phyloP scores from a whole-genome alignment of 2,113 vertebrate genomes.

The Papio anubis region DNA sequence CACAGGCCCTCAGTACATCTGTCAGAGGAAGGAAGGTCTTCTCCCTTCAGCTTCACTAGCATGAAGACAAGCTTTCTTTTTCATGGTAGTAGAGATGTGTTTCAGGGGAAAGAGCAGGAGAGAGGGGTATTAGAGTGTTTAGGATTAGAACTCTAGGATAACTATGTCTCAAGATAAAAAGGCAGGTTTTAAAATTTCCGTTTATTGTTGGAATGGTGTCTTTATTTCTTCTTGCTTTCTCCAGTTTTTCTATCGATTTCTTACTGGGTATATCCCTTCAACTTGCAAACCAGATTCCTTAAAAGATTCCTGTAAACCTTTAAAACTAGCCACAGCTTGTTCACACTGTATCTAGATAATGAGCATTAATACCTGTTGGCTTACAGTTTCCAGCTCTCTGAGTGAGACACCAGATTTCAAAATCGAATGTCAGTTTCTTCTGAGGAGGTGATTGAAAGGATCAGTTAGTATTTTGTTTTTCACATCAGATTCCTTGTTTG shows the following conservation, averaged over 20 bases:
- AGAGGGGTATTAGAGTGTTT: not conserved
- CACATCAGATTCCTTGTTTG: not conserved
- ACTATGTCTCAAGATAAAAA: not conserved
- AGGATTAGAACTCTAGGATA: not conserved
- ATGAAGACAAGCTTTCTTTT: not conserved
- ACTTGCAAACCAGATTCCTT: not conserved
- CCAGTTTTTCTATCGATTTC: not conserved
- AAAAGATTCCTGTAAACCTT: not conserved
- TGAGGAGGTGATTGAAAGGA: not conserved
- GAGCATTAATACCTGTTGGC: not conserved
- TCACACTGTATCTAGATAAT: not conserved
- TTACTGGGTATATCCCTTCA: not conserved
- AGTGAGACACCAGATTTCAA: not conserved
- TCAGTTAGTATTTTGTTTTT: not conserved
- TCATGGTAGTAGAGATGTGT: not conserved
- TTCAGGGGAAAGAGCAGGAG: not conserved
- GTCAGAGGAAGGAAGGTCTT: not conserved
- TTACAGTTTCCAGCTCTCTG: not conserved
- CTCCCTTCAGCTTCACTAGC: slow-evolving; percentile 4
- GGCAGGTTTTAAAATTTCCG: not conserved
- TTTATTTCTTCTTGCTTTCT: not conserved
- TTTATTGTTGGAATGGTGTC: not conserved
- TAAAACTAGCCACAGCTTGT: not conserved
- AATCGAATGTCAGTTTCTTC: not conserved
- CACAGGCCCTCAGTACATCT: not conserved